phyloP scores from a whole-genome alignment of 2,888 invertebrate genomes.

The Lepidonotus clava region DNA sequence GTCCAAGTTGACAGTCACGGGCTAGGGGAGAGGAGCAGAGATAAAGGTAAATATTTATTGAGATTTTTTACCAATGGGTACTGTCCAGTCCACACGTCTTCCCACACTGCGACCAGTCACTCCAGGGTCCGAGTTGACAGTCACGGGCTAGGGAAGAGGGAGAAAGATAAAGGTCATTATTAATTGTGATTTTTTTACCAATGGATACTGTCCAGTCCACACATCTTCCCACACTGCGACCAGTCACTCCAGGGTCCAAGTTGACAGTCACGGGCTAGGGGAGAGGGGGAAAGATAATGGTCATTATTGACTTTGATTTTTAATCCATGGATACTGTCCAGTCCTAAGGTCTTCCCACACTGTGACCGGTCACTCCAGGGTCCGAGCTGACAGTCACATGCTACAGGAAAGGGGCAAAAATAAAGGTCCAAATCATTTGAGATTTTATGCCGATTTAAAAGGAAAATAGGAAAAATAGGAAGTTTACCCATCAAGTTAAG shows the following conservation, averaged over 20 bases:
- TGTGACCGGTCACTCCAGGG: slow-evolving; percentile 92
- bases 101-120: slow-evolving; percentile 91
- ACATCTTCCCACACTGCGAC: slow-evolving; percentile 89
- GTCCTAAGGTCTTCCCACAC: slow-evolving; percentile 90
- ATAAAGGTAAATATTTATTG: not conserved
- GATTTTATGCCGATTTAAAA: too few species aligned
- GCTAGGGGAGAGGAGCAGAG: slow-evolving; percentile 63
- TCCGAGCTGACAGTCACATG: slow-evolving; percentile 73
- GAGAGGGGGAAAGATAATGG: not conserved
- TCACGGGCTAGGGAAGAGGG: slow-evolving; percentile 67
- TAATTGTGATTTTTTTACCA: too few species aligned
- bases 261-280: slow-evolving; percentile 71
- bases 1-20: slow-evolving; percentile 76
- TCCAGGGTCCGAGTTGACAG: slow-evolving; percentile 85
- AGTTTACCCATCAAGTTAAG: too few species aligned
- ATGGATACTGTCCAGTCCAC: slow-evolving; percentile 83
- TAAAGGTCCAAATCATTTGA: too few species aligned
- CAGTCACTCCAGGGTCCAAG: slow-evolving; percentile 89
- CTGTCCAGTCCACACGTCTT: slow-evolving; percentile 86
- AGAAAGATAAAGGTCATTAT: too few species aligned
- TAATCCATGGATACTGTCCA: slow-evolving; percentile 73
- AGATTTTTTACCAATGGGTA: too few species aligned
- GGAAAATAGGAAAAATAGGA: too few species aligned
- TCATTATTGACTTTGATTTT: not conserved
- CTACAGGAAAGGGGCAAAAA: too few species aligned